Evolutionary conservation across 2,797 vertebrate species (phyloP).

Genomic region (Acanthurus tractus): DNA sequence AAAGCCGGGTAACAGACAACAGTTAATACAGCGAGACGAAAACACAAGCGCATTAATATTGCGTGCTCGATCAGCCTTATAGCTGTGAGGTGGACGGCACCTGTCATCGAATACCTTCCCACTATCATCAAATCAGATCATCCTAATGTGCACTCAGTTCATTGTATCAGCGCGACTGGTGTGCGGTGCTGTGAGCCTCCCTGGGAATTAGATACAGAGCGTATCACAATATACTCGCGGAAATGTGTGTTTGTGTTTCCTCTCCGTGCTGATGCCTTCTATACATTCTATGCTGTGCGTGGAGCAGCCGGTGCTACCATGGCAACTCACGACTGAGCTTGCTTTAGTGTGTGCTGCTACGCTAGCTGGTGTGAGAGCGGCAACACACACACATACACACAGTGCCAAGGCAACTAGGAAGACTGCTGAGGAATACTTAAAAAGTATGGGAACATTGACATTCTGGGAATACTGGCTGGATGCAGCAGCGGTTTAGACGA

Average conservation of each 20-base stretch:
- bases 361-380: constrained; percentile 59
- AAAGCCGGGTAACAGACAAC: constrained; percentile 45
- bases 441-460: constrained; percentile 68
- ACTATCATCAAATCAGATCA: constrained; percentile 40
- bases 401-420: constrained; percentile 60
- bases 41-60: constrained; percentile 45
- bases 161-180: constrained; percentile 32
- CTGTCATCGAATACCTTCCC: constrained; percentile 39
- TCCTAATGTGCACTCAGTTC: constrained; percentile 15
- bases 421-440: constrained; percentile 79
- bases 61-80: constrained; percentile 59
- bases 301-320: constrained; percentile 81
- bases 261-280: constrained; percentile 34
- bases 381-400: constrained; percentile 55
- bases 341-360: constrained; percentile 58
- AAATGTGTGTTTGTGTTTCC: constrained; percentile 23
- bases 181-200: not conserved
- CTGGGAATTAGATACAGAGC: constrained; percentile 28
- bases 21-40: constrained; percentile 50
- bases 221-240: constrained; percentile 25
- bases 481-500: constrained; percentile 55
- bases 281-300: constrained; percentile 70
- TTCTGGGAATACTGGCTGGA: constrained; percentile 1
- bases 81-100: constrained; percentile 44
- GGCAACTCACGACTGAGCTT: constrained; percentile 79